Conservation (phyloP, 2,888 invertebrate genomes). For the Byasa hedistus region DNA sequence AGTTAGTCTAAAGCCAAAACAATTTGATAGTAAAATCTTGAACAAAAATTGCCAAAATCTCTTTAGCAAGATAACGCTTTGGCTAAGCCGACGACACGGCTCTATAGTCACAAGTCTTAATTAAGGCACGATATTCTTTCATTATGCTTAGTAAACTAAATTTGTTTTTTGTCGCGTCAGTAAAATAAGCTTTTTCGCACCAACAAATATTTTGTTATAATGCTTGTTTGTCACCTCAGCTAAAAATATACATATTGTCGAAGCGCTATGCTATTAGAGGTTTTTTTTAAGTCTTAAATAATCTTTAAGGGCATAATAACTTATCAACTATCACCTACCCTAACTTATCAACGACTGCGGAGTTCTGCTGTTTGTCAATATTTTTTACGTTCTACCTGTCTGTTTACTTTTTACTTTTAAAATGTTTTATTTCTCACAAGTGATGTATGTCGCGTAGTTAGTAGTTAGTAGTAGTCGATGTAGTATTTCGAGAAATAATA, state of each 20-base stretch:
- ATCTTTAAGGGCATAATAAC: no score
- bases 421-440: no score
- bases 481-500: no score
- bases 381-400: no score
- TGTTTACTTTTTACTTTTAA: no score
- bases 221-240: background rate
- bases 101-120: slow-evolving; percentile 1
- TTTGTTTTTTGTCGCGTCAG: slow-evolving; percentile 15
- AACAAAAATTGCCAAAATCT: background rate
- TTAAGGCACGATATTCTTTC: slow-evolving; percentile 3
- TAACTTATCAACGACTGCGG: no score
- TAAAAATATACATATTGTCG: background rate
- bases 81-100: background rate
- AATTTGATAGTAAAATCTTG: background rate
- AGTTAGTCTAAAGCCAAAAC: background rate
- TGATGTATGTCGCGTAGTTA: no score
- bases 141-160: slow-evolving; percentile 6
- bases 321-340: no score
- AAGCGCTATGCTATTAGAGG: background rate
- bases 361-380: no score
- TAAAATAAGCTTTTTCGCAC: background rate
- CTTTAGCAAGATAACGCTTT: background rate
- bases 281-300: no score
- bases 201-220: background rate
- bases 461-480: no score